phyloP scores from a whole-genome alignment of 2,113 vertebrate species.

The Xiphias gladius region DNA sequence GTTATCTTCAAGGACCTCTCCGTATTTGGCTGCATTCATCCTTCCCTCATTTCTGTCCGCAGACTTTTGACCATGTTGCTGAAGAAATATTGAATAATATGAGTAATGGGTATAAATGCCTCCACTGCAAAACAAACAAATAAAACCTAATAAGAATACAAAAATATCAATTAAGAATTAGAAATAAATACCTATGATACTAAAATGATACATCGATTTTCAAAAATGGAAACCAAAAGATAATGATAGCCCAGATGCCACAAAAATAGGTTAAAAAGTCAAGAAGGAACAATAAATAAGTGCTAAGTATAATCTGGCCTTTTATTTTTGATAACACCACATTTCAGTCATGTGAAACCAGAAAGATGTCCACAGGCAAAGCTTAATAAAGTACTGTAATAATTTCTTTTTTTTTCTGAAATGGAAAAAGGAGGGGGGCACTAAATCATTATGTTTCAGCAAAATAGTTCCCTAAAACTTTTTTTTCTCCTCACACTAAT shows the following conservation, averaged over 20 bases:
- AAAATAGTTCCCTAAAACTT: slow-evolving; percentile 64
- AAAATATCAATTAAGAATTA: background rate
- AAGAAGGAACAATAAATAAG: background rate
- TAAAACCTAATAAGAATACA: background rate
- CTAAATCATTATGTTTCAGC: slow-evolving; percentile 59
- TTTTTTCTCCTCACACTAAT: slow-evolving; percentile 68
- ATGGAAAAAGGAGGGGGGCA: slow-evolving; percentile 33
- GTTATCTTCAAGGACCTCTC: background rate
- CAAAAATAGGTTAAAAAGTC: background rate
- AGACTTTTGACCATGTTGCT: background rate
- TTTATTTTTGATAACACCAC: slow-evolving; percentile 10
- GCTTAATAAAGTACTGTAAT: slow-evolving; percentile 8
- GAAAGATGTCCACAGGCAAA: slow-evolving; percentile 20
- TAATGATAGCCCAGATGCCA: background rate
- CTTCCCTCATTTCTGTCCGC: too few species aligned
- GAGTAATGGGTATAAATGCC: background rate
- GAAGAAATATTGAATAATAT: background rate
- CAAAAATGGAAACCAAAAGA: background rate
- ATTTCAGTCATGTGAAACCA: slow-evolving; percentile 33
- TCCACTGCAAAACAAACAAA: background rate
- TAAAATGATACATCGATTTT: background rate
- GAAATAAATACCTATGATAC: background rate
- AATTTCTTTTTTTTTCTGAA: slow-evolving; percentile 15
- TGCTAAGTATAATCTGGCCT: background rate
- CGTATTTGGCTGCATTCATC: background rate